Conservation (phyloP, 1,140 invertebrate genomes). For the fruit fly (Drosophila melanogaster) region DNA sequence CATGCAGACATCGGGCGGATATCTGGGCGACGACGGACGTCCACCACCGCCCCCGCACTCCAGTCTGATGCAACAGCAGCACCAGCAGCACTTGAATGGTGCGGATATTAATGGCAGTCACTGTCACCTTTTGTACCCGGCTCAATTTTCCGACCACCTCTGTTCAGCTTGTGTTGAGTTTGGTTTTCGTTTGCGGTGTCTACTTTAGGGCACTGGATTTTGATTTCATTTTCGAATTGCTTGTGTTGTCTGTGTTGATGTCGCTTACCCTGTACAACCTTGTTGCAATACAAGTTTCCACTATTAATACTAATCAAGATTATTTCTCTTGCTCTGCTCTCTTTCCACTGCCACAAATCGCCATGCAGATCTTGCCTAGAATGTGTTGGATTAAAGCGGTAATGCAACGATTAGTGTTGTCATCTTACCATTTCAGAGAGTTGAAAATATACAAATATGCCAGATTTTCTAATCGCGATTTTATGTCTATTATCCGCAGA, state of each 20-base stretch:
- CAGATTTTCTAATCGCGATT: conserved; percentile 1
- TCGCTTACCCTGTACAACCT: conserved; percentile 6
- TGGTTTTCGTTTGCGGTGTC: conserved; percentile 29
- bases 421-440: neutral
- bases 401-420: conserved; percentile 56
- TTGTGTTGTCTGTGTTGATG: conserved; percentile 46
- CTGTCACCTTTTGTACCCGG: conserved; percentile 27
- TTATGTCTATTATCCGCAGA: conserved; percentile 84
- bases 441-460: accelerated
- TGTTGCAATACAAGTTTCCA: neutral
- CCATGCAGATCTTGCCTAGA: conserved; percentile 66
- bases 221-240: conserved; percentile 23
- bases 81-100: conserved; percentile 88
- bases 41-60: conserved; percentile 89
- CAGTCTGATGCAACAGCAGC: conserved; percentile 92
- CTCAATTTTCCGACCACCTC: conserved; percentile 25
- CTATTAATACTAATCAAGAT: conserved; percentile 53
- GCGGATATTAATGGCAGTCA: conserved; percentile 51
- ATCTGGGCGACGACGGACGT: conserved; percentile 86
- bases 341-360: conserved; percentile 8
- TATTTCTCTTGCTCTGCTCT: conserved; percentile 66
- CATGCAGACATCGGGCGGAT: conserved; percentile 66
- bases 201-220: conserved; percentile 21
- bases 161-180: conserved; percentile 38
- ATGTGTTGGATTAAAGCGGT: conserved; percentile 62